phyloP scores from a whole-genome alignment of 2,797 vertebrate species.

The Alauda arvensis region DNA sequence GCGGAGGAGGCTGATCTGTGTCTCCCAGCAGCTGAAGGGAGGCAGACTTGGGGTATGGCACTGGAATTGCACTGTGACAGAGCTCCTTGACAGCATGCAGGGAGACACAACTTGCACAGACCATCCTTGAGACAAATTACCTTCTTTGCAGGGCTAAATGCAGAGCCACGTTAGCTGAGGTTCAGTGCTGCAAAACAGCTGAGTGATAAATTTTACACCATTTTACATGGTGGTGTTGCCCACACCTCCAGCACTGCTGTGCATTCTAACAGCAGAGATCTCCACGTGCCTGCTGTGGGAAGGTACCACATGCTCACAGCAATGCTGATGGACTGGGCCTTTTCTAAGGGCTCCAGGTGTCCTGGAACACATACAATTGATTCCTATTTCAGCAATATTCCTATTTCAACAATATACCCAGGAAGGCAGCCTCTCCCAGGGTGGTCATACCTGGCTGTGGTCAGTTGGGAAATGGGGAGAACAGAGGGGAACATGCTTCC shows the following conservation, averaged over 20 bases:
- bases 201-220: background rate
- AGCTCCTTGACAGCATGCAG: background rate
- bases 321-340: background rate
- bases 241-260: background rate
- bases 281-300: background rate
- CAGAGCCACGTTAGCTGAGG: fast-evolving
- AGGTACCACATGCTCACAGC: background rate
- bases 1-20: background rate
- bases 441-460: background rate
- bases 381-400: background rate
- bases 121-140: background rate
- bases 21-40: background rate
- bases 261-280: background rate
- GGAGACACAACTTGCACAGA: background rate
- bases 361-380: background rate
- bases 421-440: background rate
- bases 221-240: background rate
- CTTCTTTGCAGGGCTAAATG: background rate
- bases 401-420: background rate
- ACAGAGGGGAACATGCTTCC: background rate
- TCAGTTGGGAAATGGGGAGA: background rate
- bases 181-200: background rate
- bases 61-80: background rate
- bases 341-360: background rate
- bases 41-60: background rate